Conservation (phyloP, 2,888 invertebrate species). For the Drosophila phalerata region DNA sequence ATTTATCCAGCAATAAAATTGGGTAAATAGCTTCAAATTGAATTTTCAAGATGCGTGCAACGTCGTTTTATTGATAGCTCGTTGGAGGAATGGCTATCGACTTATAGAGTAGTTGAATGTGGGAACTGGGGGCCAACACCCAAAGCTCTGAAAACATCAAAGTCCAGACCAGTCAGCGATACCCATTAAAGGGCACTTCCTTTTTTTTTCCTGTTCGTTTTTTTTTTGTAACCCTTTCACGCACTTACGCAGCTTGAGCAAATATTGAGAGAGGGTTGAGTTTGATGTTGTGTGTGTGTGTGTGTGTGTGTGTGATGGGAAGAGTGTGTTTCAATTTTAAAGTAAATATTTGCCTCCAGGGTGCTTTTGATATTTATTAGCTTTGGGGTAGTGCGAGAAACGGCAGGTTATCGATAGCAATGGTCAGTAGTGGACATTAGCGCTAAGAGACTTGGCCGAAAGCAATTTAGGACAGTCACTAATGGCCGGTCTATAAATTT, state of each 20-base stretch:
- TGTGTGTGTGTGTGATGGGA: conserved; percentile 41
- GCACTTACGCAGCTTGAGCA: conserved; percentile 68
- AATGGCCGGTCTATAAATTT: conserved; percentile 66
- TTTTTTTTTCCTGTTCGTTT: conserved; percentile 21
- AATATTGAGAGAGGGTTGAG: conserved; percentile 34
- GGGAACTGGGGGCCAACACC: conserved; percentile 54
- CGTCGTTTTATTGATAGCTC: conserved; percentile 64
- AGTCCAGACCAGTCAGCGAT: conserved; percentile 54
- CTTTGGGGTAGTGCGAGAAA: conserved; percentile 46
- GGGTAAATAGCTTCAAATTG: conserved; percentile 72
- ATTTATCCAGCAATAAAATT: conserved; percentile 81
- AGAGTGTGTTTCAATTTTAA: conserved; percentile 75
- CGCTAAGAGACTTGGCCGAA: conserved; percentile 58
- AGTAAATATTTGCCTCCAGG: conserved; percentile 84
- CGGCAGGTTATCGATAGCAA: conserved; percentile 36
- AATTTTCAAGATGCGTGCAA: conserved; percentile 61
- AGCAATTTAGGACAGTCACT: conserved; percentile 61
- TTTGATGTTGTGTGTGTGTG: not conserved
- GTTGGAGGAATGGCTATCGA: conserved; percentile 23
- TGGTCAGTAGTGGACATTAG: conserved; percentile 68
- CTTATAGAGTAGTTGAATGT: conserved; percentile 20
- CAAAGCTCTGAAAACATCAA: conserved; percentile 67
- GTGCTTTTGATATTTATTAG: conserved; percentile 83
- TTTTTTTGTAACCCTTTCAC: conserved; percentile 69
- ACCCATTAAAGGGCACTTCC: conserved; percentile 66